Conservation (phyloP, 2,888 invertebrate genomes). For the Drosophila fulvimacula region DNA sequence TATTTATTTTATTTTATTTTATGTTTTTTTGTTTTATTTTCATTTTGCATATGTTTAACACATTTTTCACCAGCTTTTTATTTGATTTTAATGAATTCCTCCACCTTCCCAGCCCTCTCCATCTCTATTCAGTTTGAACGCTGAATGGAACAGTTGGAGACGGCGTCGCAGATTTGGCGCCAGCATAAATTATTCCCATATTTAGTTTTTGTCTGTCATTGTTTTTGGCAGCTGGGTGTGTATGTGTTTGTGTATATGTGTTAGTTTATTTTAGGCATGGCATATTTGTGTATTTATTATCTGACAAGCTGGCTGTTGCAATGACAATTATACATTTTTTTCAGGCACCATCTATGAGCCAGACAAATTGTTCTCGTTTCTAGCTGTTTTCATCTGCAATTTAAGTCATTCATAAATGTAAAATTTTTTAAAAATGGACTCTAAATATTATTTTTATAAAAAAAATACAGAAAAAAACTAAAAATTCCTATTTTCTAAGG, state of each 20-base stretch:
- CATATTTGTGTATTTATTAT: constrained; percentile 23
- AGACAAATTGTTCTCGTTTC: not conserved
- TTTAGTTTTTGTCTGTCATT: constrained; percentile 46
- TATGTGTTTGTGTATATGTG: not conserved
- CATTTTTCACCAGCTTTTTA: constrained; percentile 59
- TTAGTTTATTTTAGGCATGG: constrained; percentile 8
- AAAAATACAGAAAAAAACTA: not conserved
- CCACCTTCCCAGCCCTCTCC: not conserved
- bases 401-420: not conserved
- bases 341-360: not conserved
- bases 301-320: constrained; percentile 14
- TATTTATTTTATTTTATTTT: constrained; percentile 13
- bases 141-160: constrained; percentile 26
- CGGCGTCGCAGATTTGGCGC: constrained; percentile 53
- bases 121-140: constrained; percentile 1
- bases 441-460: not conserved
- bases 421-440: not conserved
- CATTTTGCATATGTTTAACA: constrained; percentile 71
- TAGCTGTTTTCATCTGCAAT: not conserved
- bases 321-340: constrained; percentile 3
- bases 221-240: constrained; percentile 16
- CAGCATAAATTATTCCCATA: constrained; percentile 58
- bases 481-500: not conserved
- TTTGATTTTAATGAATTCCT: constrained; percentile 49
- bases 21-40: not conserved